phyloP scores from a whole-genome alignment of 2,797 vertebrate species.

The Morelia viridis region DNA sequence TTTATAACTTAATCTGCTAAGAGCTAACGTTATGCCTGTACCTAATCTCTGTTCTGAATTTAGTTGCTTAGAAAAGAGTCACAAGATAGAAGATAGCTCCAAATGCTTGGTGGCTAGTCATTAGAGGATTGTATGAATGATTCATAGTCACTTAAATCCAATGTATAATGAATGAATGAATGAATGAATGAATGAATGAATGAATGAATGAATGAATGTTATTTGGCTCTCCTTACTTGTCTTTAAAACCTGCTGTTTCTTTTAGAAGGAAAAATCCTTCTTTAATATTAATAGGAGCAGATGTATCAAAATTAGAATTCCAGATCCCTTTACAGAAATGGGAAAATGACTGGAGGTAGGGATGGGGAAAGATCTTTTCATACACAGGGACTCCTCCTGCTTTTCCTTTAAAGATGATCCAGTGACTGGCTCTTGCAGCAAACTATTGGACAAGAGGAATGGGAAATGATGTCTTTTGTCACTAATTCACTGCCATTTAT shows the following conservation, averaged over 20 bases:
- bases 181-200: conserved; percentile 19
- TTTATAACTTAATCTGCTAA: background rate
- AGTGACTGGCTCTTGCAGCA: background rate
- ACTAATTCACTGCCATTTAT: background rate
- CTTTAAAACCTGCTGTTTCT: conserved; percentile 45
- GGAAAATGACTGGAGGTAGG: background rate
- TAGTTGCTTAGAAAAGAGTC: background rate
- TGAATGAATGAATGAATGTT: conserved; percentile 53
- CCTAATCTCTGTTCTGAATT: background rate
- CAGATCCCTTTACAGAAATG: background rate
- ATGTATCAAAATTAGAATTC: conserved; percentile 38
- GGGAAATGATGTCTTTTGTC: background rate
- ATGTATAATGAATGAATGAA: conserved; percentile 59
- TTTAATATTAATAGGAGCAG: conserved; percentile 14
- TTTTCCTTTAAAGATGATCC: background rate
- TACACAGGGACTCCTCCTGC: background rate
- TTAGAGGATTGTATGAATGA: conserved; percentile 52
- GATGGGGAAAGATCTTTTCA: conserved; percentile 13
- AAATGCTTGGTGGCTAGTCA: background rate
- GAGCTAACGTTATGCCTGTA: background rate
- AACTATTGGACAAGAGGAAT: background rate
- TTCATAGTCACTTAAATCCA: conserved; percentile 53
- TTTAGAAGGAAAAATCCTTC: background rate
- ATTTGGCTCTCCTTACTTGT: conserved; percentile 31
- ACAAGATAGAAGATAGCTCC: conserved; percentile 14